Conservation (phyloP, 2,888 invertebrate genomes). For the Cordilura impudica region DNA sequence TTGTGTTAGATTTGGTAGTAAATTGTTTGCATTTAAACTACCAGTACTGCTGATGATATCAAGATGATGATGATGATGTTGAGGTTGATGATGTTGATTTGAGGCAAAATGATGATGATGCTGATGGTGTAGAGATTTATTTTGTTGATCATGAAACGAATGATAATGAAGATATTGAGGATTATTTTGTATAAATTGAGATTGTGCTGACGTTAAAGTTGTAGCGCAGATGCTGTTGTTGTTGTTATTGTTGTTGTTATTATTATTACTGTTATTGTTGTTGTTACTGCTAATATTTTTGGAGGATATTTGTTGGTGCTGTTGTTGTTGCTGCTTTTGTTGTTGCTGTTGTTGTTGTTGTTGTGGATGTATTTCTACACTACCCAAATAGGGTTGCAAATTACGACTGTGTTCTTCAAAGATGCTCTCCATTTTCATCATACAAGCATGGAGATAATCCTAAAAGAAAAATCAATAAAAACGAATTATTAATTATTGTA, state of each 20-base stretch:
- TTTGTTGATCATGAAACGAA: constrained; percentile 42
- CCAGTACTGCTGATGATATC: constrained; percentile 62
- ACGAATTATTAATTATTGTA: too few species aligned
- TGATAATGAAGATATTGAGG: constrained; percentile 52
- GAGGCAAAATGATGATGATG: constrained; percentile 48
- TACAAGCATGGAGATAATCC: constrained; percentile 89
- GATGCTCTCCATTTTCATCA: constrained; percentile 89
- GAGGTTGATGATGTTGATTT: constrained; percentile 51
- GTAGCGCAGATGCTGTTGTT: constrained; percentile 34
- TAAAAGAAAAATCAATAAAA: constrained; percentile 77
- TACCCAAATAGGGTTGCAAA: constrained; percentile 70
- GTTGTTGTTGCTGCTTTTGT: constrained; percentile 63
- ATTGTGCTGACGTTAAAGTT: constrained; percentile 53
- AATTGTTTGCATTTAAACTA: constrained; percentile 76
- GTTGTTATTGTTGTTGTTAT: constrained; percentile 39
- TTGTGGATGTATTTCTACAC: constrained; percentile 66
- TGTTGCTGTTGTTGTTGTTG: constrained; percentile 63
- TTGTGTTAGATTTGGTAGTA: constrained; percentile 76
- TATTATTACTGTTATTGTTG: constrained; percentile 64
- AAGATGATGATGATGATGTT: constrained; percentile 30
- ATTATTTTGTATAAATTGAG: constrained; percentile 58
- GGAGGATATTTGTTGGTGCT: constrained; percentile 30
- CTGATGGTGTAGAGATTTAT: constrained; percentile 24
- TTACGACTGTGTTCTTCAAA: constrained; percentile 80
- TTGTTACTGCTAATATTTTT: too few species aligned